These are phyloP conservation scores for Dryocosmus kuriphilus DNA, from an alignment of 2,888 invertebrate genomes.

Conservation along the genomic window DNA sequence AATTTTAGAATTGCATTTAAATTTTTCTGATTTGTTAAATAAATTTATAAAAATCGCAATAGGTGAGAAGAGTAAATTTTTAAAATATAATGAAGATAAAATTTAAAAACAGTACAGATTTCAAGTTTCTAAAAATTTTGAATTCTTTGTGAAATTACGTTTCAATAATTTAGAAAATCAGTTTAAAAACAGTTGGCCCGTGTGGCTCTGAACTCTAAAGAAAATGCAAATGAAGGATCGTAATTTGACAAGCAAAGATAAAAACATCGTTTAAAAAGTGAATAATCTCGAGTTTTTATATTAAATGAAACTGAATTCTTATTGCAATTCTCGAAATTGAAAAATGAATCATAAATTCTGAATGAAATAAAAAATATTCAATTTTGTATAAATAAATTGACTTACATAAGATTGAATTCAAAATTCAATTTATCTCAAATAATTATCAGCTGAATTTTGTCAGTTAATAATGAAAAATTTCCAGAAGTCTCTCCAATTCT, in stretches of 20 bases:
- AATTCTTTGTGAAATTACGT: background rate
- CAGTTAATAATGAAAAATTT: background rate
- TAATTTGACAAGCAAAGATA: background rate
- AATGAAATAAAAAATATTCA: too few species aligned
- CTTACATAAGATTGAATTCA: background rate
- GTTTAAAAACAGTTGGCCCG: background rate
- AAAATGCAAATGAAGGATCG: background rate
- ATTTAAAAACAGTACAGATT: background rate
- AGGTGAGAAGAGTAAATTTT: background rate
- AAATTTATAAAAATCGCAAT: background rate
- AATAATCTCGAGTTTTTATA: background rate
- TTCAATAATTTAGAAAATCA: background rate
- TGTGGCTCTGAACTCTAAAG: background rate
- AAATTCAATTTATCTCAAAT: background rate
- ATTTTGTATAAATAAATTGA: too few species aligned
- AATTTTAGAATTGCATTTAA: too few species aligned
- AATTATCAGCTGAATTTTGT: background rate
- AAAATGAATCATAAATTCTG: too few species aligned
- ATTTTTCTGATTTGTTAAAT: background rate
- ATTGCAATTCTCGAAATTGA: background rate
- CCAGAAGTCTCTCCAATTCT: constrained; percentile 6
- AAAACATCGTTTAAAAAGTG: background rate
- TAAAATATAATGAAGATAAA: background rate
- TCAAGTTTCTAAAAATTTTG: background rate
- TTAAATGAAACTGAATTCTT: background rate